Evolutionary conservation across 2,113 vertebrate genomes (phyloP).

Genomic region (Narcine bancroftii): DNA sequence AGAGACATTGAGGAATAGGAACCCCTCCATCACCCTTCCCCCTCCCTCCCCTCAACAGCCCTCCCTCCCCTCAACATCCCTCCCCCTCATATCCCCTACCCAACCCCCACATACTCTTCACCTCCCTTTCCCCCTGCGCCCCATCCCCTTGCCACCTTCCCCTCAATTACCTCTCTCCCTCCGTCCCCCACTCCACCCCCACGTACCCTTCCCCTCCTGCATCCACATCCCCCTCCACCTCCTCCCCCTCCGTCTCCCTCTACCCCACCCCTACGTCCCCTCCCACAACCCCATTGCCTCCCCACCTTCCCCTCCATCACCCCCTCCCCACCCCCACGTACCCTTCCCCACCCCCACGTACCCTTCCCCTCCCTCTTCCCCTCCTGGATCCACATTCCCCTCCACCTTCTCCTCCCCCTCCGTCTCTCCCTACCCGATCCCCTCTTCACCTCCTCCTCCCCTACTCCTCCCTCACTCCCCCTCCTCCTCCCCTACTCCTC

Average conservation of each 20-base stretch:
- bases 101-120: neutral
- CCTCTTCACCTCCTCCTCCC: neutral
- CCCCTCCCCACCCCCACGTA: no score
- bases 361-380: neutral
- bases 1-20: no score
- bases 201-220: no score
- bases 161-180: no score
- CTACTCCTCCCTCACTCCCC: neutral
- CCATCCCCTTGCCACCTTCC: neutral
- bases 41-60: neutral
- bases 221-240: no score
- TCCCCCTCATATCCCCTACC: neutral
- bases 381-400: fast-evolving
- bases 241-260: no score
- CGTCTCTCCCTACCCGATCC: neutral
- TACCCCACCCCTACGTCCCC: neutral
- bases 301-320: no score
- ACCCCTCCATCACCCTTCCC: neutral
- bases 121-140: no score
- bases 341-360: neutral
- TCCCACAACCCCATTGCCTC: neutral
- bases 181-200: neutral
- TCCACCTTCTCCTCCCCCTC: neutral
- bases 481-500: neutral
- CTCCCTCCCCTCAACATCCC: neutral